These are phyloP conservation scores for Phytoseiulus persimilis DNA, from an alignment of 2,888 invertebrate species.

Conservation along the genomic window DNA sequence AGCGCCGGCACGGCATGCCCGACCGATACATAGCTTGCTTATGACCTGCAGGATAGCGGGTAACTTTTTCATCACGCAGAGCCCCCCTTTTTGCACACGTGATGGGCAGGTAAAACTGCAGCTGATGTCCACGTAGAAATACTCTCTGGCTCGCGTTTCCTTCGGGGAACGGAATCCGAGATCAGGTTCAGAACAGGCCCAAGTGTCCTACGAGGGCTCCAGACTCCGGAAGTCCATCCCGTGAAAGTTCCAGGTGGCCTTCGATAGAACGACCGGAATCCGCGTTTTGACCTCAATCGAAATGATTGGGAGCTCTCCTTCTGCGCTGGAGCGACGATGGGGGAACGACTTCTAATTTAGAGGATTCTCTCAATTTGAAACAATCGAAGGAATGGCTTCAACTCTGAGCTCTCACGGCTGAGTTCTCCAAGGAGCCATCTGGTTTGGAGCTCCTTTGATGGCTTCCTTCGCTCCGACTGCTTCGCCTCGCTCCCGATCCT, in stretches of 20 bases:
- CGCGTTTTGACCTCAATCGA: background rate
- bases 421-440: background rate
- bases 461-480: background rate
- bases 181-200: too few relatives aligned
- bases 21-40: background rate
- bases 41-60: background rate
- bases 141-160: too few relatives aligned
- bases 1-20: background rate
- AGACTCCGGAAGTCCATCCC: too few relatives aligned
- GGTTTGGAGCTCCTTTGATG: background rate
- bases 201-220: too few relatives aligned
- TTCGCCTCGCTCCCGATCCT: too few relatives aligned
- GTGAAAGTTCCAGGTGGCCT: too few relatives aligned
- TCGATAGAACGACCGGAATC: background rate
- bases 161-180: too few relatives aligned
- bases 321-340: background rate
- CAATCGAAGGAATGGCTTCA: background rate
- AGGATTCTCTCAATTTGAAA: background rate
- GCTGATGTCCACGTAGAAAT: too few relatives aligned
- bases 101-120: too few relatives aligned
- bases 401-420: background rate
- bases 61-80: background rate
- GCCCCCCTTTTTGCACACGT: too few relatives aligned
- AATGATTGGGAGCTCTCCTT: background rate
- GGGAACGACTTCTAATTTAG: background rate